Conservation (phyloP, 1,140 invertebrate genomes). For the Ostrea denselamellosa region DNA sequence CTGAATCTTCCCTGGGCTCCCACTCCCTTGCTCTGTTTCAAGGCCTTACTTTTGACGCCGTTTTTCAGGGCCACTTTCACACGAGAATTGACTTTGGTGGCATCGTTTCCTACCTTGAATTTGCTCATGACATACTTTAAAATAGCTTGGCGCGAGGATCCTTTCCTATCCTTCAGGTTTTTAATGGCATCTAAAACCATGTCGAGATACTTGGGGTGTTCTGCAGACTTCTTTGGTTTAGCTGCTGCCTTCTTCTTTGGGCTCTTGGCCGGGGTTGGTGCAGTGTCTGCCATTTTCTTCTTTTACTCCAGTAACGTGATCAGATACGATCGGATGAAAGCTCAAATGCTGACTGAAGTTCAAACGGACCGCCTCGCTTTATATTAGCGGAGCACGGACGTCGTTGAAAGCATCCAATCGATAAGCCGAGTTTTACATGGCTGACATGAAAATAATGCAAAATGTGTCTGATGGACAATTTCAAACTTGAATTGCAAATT, state of each 20-base stretch:
- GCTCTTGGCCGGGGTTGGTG: conserved; percentile 36
- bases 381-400: conserved; percentile 21
- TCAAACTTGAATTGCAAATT: background rate
- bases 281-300: conserved; percentile 24
- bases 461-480: background rate
- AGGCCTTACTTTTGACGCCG: conserved; percentile 65
- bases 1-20: conserved; percentile 76
- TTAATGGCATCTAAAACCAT: conserved; percentile 64
- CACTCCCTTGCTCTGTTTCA: conserved; percentile 73
- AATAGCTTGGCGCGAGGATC: conserved; percentile 76
- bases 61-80: conserved; percentile 67
- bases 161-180: conserved; percentile 65
- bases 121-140: conserved; percentile 75
- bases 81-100: conserved; percentile 66
- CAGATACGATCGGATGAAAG: background rate
- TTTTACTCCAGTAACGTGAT: background rate
- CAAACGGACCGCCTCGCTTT: conserved; percentile 5
- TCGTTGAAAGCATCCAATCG: conserved; percentile 35
- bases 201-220: conserved; percentile 64
- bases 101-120: conserved; percentile 69
- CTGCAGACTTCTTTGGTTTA: conserved; percentile 57
- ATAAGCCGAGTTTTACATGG: conserved; percentile 27
- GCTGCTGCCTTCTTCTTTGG: conserved; percentile 54
- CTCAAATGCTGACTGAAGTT: background rate
- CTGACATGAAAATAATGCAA: background rate